phyloP scores from a whole-genome alignment of 2,888 invertebrate species.

The Augiades crinisus region DNA sequence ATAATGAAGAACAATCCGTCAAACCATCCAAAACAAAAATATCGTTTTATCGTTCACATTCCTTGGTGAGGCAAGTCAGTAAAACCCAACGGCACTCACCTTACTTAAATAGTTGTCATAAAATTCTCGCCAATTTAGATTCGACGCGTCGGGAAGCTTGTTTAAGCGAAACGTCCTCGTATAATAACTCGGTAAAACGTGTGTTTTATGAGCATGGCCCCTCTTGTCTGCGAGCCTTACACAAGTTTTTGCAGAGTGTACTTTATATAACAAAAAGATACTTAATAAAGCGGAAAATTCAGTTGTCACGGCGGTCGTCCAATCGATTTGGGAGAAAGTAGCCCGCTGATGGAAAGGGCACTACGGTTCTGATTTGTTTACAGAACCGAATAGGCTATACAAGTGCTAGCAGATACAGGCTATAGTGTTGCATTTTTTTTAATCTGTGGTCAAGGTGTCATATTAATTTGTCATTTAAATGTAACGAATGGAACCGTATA shows the following conservation, averaged over 20 bases:
- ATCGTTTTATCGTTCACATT: too few species aligned
- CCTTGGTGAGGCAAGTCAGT: background rate
- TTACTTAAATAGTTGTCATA: slow-evolving; percentile 55
- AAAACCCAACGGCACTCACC: slow-evolving; percentile 27
- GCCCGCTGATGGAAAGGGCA: slow-evolving; percentile 10
- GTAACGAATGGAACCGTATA: slow-evolving; percentile 27
- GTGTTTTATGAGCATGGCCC: slow-evolving; percentile 53
- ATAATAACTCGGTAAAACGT: slow-evolving; percentile 67
- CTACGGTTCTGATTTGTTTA: too few species aligned
- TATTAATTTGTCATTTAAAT: slow-evolving; percentile 34
- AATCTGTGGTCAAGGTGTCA: too few species aligned
- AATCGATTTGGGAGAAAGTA: slow-evolving; percentile 23
- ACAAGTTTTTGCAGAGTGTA: too few species aligned
- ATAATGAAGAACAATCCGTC: too few species aligned
- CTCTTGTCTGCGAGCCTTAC: slow-evolving; percentile 24
- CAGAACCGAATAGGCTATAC: too few species aligned
- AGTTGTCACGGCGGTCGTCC: slow-evolving; percentile 19
- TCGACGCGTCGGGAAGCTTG: slow-evolving; percentile 51
- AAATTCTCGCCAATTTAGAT: slow-evolving; percentile 70
- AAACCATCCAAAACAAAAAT: too few species aligned
- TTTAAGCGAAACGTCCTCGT: slow-evolving; percentile 55
- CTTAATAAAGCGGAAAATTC: slow-evolving; percentile 9
- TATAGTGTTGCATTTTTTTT: too few species aligned
- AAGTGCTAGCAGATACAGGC: too few species aligned
- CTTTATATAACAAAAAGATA: slow-evolving; percentile 19